A percentile compares a stretch with the other conserved stretches of the same genome.
Evolutionary conservation across 2,113 vertebrate genomes (phyloP).

Genomic region (Marmota flaviventris): DNA sequence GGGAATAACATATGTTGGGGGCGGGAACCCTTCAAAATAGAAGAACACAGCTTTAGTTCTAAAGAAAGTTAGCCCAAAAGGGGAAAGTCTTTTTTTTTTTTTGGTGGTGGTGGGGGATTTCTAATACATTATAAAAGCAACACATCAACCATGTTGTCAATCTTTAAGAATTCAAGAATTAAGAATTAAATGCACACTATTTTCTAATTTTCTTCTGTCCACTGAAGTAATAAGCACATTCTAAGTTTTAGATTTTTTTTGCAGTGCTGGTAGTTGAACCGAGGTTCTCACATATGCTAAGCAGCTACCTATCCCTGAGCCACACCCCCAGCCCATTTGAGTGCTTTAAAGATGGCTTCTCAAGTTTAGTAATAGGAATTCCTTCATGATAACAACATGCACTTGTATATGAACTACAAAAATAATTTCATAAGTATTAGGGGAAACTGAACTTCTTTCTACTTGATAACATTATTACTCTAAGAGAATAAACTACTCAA

Average conservation of each 20-base stretch:
- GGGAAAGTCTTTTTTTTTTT: neutral
- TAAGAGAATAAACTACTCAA: neutral
- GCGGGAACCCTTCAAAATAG: constrained; percentile 94
- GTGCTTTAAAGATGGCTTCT: neutral
- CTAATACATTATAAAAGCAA: constrained; percentile 43
- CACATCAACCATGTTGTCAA: neutral
- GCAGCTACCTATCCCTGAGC: too few species aligned
- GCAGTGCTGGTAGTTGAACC: neutral
- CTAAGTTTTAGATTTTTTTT: too few species aligned
- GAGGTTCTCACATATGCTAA: too few species aligned
- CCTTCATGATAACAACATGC: neutral
- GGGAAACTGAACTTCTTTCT: neutral
- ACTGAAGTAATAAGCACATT: too few species aligned
- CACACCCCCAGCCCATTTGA: neutral
- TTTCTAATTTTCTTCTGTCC: neutral
- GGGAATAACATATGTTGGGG: constrained; percentile 97
- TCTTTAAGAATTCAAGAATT: constrained; percentile 22
- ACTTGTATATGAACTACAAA: constrained; percentile 1
- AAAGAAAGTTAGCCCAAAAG: constrained; percentile 55
- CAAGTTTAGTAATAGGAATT: neutral
- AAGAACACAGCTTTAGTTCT: constrained; percentile 75
- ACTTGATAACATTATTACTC: constrained; percentile 1
- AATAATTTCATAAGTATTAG: neutral
- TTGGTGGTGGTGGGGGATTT: neutral
- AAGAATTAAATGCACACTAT: constrained; percentile 22